These are phyloP conservation scores for Mesochorus sp. DNA, from an alignment of 2,888 invertebrate species.

Conservation along the genomic window DNA sequence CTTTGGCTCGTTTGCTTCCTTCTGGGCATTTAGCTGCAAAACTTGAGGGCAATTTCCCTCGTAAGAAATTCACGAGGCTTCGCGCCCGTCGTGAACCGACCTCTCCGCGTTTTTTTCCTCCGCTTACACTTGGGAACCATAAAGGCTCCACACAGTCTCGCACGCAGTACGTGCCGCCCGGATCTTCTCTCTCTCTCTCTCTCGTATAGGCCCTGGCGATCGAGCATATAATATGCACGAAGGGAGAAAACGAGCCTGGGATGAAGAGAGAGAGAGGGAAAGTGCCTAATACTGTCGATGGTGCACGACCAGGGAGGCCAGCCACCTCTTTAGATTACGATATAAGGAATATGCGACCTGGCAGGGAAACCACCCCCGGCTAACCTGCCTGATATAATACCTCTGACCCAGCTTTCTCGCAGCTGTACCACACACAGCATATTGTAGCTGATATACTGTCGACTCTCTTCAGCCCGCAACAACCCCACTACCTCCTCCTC, in stretches of 20 bases:
- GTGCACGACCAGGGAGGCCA: slow-evolving; percentile 67
- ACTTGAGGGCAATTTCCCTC: slow-evolving; percentile 70
- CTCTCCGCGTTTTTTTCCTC: background rate
- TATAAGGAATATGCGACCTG: slow-evolving; percentile 76
- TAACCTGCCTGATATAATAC: slow-evolving; percentile 54
- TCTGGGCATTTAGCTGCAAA: slow-evolving; percentile 8
- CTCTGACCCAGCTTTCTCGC: slow-evolving; percentile 66
- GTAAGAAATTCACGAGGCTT: slow-evolving; percentile 75
- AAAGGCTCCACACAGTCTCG: slow-evolving; percentile 68
- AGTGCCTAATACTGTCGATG: slow-evolving; percentile 8
- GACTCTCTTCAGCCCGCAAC: background rate
- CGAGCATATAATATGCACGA: background rate
- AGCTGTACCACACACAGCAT: background rate
- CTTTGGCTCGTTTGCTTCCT: slow-evolving; percentile 15
- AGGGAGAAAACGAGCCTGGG: background rate
- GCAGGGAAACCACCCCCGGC: slow-evolving; percentile 52
- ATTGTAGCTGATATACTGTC: background rate
- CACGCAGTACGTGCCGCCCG: too few relatives aligned
- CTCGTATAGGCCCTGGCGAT: background rate
- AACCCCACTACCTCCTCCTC: too few relatives aligned
- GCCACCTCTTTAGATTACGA: slow-evolving; percentile 78
- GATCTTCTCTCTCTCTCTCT: too few relatives aligned
- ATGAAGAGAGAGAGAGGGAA: background rate
- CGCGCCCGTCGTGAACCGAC: slow-evolving; percentile 25
- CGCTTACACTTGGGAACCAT: slow-evolving; percentile 14